Conservation (phyloP, 2,113 vertebrate genomes). For the Dicaeum eximium region DNA sequence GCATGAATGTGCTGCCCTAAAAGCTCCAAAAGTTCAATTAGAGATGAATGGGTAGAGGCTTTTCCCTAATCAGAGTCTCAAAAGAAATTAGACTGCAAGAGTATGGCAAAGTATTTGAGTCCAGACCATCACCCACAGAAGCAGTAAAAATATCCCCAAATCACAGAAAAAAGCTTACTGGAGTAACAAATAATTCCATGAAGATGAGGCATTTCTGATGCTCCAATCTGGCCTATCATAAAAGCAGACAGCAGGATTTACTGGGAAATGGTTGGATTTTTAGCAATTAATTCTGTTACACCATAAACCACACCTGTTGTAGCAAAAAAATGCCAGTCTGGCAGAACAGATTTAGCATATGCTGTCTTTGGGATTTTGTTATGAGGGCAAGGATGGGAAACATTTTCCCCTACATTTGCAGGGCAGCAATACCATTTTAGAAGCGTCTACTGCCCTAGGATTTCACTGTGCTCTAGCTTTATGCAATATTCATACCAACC, state of each 20-base stretch:
- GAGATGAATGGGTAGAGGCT: neutral
- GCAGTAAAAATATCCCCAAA: neutral
- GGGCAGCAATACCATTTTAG: neutral
- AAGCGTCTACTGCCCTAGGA: neutral
- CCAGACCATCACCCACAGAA: neutral
- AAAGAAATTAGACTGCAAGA: neutral
- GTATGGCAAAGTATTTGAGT: neutral
- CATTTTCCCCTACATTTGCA: neutral
- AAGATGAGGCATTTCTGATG: neutral
- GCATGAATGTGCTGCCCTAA: neutral
- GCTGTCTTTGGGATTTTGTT: neutral
- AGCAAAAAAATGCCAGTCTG: neutral
- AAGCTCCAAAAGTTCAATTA: neutral
- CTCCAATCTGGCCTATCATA: neutral
- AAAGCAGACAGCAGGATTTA: conserved; percentile 22
- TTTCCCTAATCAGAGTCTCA: neutral
- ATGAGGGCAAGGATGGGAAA: neutral
- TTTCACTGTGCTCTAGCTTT: neutral
- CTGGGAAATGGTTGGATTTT: neutral
- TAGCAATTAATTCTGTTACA: neutral
- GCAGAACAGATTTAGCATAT: neutral
- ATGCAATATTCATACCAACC: neutral
- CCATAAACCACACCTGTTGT: neutral
- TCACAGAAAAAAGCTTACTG: neutral
- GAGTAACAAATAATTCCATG: neutral